Base-by-base conservation (phyloP, 1,140 invertebrate species). In the Phortica variegata region DNA sequence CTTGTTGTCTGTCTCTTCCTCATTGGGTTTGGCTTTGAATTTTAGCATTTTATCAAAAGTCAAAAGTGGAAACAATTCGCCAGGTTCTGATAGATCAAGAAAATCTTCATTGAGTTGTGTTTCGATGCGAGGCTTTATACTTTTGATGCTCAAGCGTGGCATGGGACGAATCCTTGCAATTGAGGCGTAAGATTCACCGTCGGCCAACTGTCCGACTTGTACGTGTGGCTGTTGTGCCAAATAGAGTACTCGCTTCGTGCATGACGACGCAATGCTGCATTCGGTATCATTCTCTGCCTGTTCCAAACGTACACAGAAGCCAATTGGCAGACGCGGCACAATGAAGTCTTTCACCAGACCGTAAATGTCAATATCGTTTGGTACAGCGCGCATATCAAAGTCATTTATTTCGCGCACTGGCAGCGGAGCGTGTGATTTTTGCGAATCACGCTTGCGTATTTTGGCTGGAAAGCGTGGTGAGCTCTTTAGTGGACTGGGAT, bases 281-380 rank as follows among this genome's bases (percentile, higher is more conserved):
- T 44, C 45, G 23, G 23, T 19, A 5, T 16, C 23, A 13, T 0
- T 54, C 50, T 2, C 39, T 52, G 13, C 40, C 47, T 61, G 56
- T 46, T 71, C 61, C 7, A 72, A 43, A 0, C 62, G 65, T 12
- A 76, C 60, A 39, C 52, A 58, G 29, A 76, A 76, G 13, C 73
- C 71, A 17, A 75, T 58, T 3, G 74, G 74, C 45, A 76, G 41
- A 1, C 69, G 69, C 0, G 74, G 74, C 34, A 75, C 61, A 19
- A 76, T 60, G 37, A 76, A 75, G 39, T 76, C 66, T 59, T 72
- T 65, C 10, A 76, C 54, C 20, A 76, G 29, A 0, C 66, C 61
- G 32, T 73, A 65, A 13, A 76, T 42, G 23, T 76, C 72, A 20
- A 75, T 58, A 18, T 65, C 59, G 20, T 56, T 50, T 52, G 74